Evolutionary conservation across 2,888 invertebrate genomes (phyloP), one percentile per base, ranked within the genome.

Genomic region (Clepsis dumicolana): DNA sequence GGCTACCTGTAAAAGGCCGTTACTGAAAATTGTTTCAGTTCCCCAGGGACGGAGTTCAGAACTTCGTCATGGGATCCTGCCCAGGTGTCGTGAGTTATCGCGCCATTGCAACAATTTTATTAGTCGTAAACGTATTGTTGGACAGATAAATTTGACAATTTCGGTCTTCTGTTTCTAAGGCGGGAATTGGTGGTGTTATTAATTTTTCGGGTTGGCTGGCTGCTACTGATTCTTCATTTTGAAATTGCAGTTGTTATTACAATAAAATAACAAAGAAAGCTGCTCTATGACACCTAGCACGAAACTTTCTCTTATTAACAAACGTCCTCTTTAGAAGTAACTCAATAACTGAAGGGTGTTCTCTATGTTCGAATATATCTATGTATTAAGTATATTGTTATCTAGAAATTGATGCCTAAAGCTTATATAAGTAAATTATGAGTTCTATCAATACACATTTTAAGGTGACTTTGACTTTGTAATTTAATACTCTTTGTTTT

Each of bases 41-140:
- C 85, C 88, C 74, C 70, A 74, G 80, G 74, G 71, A 74, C 76
- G 68, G 79, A 82, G 76, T 84, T 83, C 79, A 79, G 79, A 74
- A 73, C 72, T 57, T 71, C 74, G 71, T 74, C 80, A 82, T 84
- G 85, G 80, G 86, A 87, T 81, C 82, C 74, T 80, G 80, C 77
- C 81, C 91, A 91, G 89, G 88, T 90, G 90, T 81, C 83, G 81
- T 88, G 87, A 91, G 80, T 87, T 90, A 91, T 87, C 74, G 84
- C 80, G 77, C 76, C 81, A 74, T 78, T 84, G 86, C 83, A 84
- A 78, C 79, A 76, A 80, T 83, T 86, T 84, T 86, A 85, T 84
- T 81, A 82, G 77, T 77, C 82, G 80, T 79, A 83, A 81, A 83
- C 76, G 77, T 73, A 65, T 63, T 65, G 60, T 72, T 71, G 59